A percentile compares a stretch with the other conserved stretches of the same genome.
Conservation (phyloP, 2,113 vertebrate species). For the Neomonachus schauinslandi region DNA sequence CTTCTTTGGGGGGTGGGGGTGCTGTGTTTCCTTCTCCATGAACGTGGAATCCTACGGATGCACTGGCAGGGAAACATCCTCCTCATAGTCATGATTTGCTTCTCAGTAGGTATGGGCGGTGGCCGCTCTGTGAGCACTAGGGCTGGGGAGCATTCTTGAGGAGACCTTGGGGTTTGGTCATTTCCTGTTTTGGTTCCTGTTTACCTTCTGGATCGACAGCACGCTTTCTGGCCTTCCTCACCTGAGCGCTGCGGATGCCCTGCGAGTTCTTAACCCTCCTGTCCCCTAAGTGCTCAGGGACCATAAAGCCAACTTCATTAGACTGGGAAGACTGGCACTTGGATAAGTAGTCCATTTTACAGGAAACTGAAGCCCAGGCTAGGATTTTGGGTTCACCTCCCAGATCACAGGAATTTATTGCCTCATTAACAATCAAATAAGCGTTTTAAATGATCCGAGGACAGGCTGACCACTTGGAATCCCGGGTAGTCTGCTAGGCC, state of each 20-base stretch:
- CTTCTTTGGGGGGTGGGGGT: accelerated
- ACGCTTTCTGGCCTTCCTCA: not conserved
- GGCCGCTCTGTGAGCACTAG: accelerated
- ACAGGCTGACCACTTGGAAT: constrained; percentile 3
- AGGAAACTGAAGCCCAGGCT: constrained; percentile 46
- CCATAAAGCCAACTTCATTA: not conserved
- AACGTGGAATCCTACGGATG: not conserved
- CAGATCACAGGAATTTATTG: constrained; percentile 59
- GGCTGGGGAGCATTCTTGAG: not conserved
- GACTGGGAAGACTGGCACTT: not conserved
- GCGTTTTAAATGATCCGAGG: constrained; percentile 38
- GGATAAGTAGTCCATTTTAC: not conserved
- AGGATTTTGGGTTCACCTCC: constrained; percentile 59
- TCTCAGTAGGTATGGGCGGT: accelerated
- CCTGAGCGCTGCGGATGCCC: not conserved
- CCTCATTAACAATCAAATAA: constrained; percentile 59
- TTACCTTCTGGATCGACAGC: accelerated
- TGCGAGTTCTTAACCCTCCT: not conserved
- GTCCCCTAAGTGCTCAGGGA: not conserved
- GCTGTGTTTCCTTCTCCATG: not conserved
- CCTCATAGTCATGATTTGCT: accelerated
- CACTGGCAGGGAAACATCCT: not conserved
- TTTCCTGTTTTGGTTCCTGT: not conserved
- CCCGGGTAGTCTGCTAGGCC: not conserved
- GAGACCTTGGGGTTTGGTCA: not conserved